phyloP scores from a whole-genome alignment of 2,113 vertebrate species.

The Hydrochoerus hydrochaeris region DNA sequence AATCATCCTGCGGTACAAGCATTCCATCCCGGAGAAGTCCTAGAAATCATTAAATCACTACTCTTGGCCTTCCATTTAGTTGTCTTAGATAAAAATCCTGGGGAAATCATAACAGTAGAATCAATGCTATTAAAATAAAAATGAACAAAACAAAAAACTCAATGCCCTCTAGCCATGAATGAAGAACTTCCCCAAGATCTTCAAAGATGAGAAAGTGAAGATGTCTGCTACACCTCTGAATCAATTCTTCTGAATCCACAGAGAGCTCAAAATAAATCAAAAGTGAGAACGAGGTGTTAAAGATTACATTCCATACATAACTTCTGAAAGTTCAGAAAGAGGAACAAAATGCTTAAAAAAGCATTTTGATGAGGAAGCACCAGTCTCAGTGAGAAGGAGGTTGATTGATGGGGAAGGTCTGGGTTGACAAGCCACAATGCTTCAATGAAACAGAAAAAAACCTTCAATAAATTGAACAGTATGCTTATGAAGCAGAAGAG shows the following conservation, averaged over 20 bases:
- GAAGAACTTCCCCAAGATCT: constrained; percentile 92
- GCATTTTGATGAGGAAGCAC: constrained; percentile 88
- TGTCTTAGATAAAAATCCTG: constrained; percentile 91
- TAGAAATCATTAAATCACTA: constrained; percentile 90
- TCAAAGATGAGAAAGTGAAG: constrained; percentile 94
- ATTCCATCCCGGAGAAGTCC: constrained; percentile 90
- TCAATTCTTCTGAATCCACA: constrained; percentile 92
- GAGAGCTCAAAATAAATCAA: constrained; percentile 90
- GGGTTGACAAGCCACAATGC: constrained; percentile 90
- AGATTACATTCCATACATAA: constrained; percentile 92
- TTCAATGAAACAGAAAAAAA: constrained; percentile 90
- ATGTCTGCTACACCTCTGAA: constrained; percentile 90
- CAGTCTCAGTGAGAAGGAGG: constrained; percentile 88
- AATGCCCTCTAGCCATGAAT: constrained; percentile 92
- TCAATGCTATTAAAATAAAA: constrained; percentile 87
- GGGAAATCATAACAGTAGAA: constrained; percentile 91
- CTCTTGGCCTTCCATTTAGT: constrained; percentile 94
- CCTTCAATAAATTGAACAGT: constrained; percentile 87
- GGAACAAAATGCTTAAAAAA: constrained; percentile 81
- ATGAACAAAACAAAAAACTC: constrained; percentile 73
- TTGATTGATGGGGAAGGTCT: constrained; percentile 88
- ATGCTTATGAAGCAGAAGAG: constrained; percentile 89
- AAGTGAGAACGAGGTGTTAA: constrained; percentile 89
- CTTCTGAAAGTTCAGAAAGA: constrained; percentile 88
- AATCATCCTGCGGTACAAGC: constrained; percentile 90